Conservation (phyloP, 2,888 invertebrate species). For the Serripes groenlandicus region DNA sequence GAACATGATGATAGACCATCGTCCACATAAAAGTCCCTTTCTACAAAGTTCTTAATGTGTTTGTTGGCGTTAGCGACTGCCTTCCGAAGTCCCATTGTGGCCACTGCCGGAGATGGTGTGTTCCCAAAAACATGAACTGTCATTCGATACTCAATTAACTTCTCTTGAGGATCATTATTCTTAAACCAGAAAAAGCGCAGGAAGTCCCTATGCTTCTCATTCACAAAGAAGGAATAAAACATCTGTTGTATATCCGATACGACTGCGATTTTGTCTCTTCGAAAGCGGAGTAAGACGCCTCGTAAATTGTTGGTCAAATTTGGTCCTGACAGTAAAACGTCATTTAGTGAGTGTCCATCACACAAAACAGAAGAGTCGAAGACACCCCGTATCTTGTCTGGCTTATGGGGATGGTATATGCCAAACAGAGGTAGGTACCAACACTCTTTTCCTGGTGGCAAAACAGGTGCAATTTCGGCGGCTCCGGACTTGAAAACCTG, state of each 20-base stretch:
- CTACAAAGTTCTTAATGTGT: conserved; percentile 44
- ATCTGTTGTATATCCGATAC: conserved; percentile 64
- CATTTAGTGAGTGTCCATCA: conserved; percentile 24
- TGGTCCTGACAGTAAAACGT: conserved; percentile 15
- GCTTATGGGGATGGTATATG: conserved; percentile 9
- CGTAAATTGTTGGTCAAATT: conserved; percentile 58
- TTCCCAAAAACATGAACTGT: conserved; percentile 45
- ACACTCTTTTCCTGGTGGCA: conserved; percentile 12
- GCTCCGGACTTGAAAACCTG: conserved; percentile 17
- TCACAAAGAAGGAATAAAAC: conserved; percentile 61
- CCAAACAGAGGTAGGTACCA: conserved; percentile 64
- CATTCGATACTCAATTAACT: conserved; percentile 42
- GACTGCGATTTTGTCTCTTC: conserved; percentile 44
- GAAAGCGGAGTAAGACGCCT: conserved; percentile 55
- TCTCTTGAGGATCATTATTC: conserved; percentile 45
- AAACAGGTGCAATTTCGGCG: conserved; percentile 39
- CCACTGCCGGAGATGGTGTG: conserved; percentile 56
- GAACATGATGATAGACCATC: conserved; percentile 54
- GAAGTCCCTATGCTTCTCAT: conserved; percentile 56
- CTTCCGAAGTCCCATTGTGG: conserved; percentile 48
- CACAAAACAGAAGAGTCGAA: conserved; percentile 60
- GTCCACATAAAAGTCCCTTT: conserved; percentile 64
- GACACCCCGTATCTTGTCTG: conserved; percentile 40
- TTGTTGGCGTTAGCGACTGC: conserved; percentile 18
- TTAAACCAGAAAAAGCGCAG: conserved; percentile 67